Percentiles rank a stretch among this genome's conserved stretches.
Evolutionary conservation across 2,888 invertebrate species (phyloP).

Genomic region (Serrognathus titanus): DNA sequence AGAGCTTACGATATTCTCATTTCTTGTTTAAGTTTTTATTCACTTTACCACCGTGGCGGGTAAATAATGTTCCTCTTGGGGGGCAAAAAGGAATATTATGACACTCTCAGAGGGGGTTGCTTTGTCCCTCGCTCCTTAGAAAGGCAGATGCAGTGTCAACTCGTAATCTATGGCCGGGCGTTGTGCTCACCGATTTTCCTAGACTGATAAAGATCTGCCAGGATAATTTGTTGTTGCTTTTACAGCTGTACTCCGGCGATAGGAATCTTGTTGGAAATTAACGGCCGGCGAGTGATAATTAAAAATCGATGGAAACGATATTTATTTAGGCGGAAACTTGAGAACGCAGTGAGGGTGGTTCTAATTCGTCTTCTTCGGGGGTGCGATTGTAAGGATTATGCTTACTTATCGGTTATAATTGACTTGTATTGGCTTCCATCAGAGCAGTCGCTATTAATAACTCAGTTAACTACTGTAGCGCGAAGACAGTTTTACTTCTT

Average conservation of each 20-base stretch:
- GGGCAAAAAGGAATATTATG: slow-evolving; percentile 46
- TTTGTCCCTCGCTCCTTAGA: slow-evolving; percentile 1
- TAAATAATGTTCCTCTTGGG: slow-evolving; percentile 39
- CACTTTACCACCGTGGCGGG: slow-evolving; percentile 40
- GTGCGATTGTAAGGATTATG: slow-evolving; percentile 26
- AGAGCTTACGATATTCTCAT: background rate
- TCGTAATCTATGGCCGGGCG: slow-evolving; percentile 15
- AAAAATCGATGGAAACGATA: slow-evolving; percentile 23
- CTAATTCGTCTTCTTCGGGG: slow-evolving; percentile 13
- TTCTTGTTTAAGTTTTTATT: slow-evolving; percentile 28
- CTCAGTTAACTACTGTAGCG: slow-evolving; percentile 29
- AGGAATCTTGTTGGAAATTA: no score
- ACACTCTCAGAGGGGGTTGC: slow-evolving; percentile 41
- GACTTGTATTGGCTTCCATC: slow-evolving; percentile 34
- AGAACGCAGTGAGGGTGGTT: slow-evolving; percentile 18
- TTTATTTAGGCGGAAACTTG: slow-evolving; percentile 9
- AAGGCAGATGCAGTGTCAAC: slow-evolving; percentile 14
- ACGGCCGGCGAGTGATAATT: slow-evolving; percentile 9
- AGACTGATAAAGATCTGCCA: background rate
- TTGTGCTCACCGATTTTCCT: slow-evolving; percentile 5
- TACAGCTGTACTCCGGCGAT: no score
- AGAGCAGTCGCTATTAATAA: slow-evolving; percentile 30
- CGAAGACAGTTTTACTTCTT: slow-evolving; percentile 15
- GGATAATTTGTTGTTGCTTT: background rate
- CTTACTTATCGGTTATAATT: slow-evolving; percentile 33